These are phyloP conservation scores for Chloroceryle amazona DNA, from an alignment of 2,797 vertebrate genomes.

Conservation along the genomic window DNA sequence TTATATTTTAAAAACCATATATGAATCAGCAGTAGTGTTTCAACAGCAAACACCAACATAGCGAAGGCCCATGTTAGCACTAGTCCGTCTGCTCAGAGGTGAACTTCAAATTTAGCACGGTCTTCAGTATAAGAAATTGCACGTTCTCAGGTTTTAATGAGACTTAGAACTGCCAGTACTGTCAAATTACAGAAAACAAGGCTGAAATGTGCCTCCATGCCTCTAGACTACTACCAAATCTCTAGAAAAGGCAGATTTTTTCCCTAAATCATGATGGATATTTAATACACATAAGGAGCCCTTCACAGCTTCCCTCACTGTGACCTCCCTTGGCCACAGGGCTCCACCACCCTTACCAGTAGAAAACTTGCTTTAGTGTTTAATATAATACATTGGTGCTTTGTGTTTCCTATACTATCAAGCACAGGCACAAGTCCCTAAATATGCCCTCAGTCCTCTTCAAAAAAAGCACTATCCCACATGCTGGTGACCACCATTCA, in stretches of 20 bases:
- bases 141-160: background rate
- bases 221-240: background rate
- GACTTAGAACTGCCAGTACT: background rate
- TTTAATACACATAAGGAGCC: background rate
- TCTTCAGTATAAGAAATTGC: background rate
- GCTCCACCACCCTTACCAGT: background rate
- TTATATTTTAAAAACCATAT: background rate
- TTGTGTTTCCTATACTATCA: background rate
- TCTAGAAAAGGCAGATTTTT: background rate
- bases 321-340: fast-evolving
- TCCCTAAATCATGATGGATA: background rate
- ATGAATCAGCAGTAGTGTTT: background rate
- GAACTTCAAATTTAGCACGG: background rate
- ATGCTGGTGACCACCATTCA: background rate
- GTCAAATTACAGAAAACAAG: background rate
- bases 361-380: background rate
- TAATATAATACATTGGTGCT: background rate
- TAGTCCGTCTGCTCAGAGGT: background rate
- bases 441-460: background rate
- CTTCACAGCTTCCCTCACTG: background rate
- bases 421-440: background rate
- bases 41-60: background rate
- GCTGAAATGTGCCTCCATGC: background rate
- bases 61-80: background rate
- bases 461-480: background rate